Evolutionary conservation across 1,140 invertebrate species (phyloP), one percentile per base, ranked within the genome.

Genomic region (Marisa cornuarietis): DNA sequence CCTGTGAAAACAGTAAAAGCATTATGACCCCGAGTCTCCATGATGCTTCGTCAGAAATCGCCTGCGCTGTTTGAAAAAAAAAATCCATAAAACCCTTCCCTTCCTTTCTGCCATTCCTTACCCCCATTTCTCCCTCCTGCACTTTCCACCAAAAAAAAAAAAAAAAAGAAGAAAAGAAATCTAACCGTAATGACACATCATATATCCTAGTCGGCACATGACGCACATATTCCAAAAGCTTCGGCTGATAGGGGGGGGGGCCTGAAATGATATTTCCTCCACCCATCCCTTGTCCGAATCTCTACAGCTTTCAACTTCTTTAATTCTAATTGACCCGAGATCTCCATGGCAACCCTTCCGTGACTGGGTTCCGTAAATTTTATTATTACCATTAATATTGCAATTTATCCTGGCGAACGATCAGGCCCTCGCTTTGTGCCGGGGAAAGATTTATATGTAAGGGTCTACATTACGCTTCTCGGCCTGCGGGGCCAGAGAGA

Each of bases 341-440:
- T 77, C 65, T 24, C 76, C 76, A 77, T 77, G 63, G 76, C 76
- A 77, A 77, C 76, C 76, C 76, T 77, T 77, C 76, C 76, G 76
- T 77, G 76, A 77, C 68, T 77, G 76, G 65, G 76, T 77, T 77
- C 76, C 76, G 76, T 77, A 77, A 77, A 77, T 77, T 77, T 77
- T 77, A 77, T 77, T 77, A 77, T 77, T 77, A 77, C 76, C 76
- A 77, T 77, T 77, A 77, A 77, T 77, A 77, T 77, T 77, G 76
- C 76, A 77, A 77, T 77, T 77, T 77, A 77, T 68, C 76, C 76
- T 24, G 76, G 63, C 65, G 31, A 20, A 20, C 65, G 76, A 77
- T 77, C 76, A 65, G 61, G 54, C 42, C 54, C 18, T 16, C 63
- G 63, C 65, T 77, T 77, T 77, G 76, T 77, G 76, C 51, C 31